Base-by-base conservation (phyloP, 2,113 vertebrate species). In the Larimichthys crocea region DNA sequence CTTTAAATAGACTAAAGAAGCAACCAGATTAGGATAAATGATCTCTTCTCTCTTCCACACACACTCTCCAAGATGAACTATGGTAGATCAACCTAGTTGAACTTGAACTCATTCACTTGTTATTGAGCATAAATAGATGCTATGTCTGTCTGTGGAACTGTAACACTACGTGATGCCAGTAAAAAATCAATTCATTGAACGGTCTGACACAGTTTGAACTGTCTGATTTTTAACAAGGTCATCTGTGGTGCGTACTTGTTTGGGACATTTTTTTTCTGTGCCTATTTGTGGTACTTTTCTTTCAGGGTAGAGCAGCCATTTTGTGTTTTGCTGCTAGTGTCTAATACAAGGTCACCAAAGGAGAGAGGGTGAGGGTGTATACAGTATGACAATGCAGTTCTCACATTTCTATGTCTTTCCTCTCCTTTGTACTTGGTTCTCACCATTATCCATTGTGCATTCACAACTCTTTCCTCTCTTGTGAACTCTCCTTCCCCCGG, bases 1-100 rank as follows among this genome's bases (percentile, higher is more conserved):
- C 87, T 86, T 79, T 66, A 91, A 89, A 91, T 88, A 91, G 79
- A 86, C 59, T 75, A 70, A 67, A 76, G 24, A 50, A 35, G 66
- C 50, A 66, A 62, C 70, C 59, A 83, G 86, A 90, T 86, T 88
- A 88, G 49, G 50, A 61, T 29, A 79, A 76, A 72, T 79, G 46
- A 42, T 61, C 56, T 50, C 8, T 16, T 14, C 3, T 5, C 35
- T 74, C 68, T 40, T 24, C 22, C 49, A 69, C 26, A 24, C 16
- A 1, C 16, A 1, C 10, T 50, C 16, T 68, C 8, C 40, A 24
- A 73, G 10, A n/a, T 71, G 40, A 57, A 64, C 31, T 29, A 42
- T 40, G 11, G 17, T 0, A 5, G 24, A 55, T 71, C 44, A 11
- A 16, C 19, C 22, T 3, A 59, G 61, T 59, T 49, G 0, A 72